Conservation (phyloP, 2,888 invertebrate genomes). For the Choreutis nemorana region DNA sequence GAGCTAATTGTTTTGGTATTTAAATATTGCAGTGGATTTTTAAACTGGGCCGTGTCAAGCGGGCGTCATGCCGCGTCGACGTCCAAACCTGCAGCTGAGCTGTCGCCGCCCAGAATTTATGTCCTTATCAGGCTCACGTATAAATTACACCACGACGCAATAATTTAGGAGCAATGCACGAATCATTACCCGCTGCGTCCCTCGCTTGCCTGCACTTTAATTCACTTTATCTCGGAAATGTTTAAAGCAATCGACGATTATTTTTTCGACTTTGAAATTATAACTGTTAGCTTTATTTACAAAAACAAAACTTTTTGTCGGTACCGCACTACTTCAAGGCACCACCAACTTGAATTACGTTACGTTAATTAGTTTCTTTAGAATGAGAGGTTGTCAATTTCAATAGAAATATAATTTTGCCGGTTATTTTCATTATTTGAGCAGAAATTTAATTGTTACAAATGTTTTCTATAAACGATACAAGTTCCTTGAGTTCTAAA, state of each 20-base stretch:
- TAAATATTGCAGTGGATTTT: too few relatives aligned
- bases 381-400: too few relatives aligned
- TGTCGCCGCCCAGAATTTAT: conserved; percentile 57
- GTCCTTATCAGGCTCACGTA: conserved; percentile 56
- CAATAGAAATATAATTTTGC: too few relatives aligned
- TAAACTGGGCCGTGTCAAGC: conserved; percentile 31
- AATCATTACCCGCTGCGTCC: conserved; percentile 61
- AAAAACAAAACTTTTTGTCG: too few relatives aligned
- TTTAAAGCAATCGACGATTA: conserved; percentile 47
- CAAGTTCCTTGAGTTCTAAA: too few relatives aligned
- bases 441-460: too few relatives aligned
- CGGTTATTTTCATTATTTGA: too few relatives aligned
- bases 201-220: conserved; percentile 39
- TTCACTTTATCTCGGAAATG: conserved; percentile 52
- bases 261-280: too few relatives aligned
- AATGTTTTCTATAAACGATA: not conserved
- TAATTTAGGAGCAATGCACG: conserved; percentile 64
- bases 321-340: too few relatives aligned
- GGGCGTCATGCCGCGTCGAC: conserved; percentile 51
- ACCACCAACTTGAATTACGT: too few relatives aligned
- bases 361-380: too few relatives aligned
- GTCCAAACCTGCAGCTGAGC: conserved; percentile 42
- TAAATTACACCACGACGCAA: conserved; percentile 58
- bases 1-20: not conserved
- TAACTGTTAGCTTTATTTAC: too few relatives aligned